Conservation (phyloP, 2,113 vertebrate genomes). For the Channa maculata region DNA sequence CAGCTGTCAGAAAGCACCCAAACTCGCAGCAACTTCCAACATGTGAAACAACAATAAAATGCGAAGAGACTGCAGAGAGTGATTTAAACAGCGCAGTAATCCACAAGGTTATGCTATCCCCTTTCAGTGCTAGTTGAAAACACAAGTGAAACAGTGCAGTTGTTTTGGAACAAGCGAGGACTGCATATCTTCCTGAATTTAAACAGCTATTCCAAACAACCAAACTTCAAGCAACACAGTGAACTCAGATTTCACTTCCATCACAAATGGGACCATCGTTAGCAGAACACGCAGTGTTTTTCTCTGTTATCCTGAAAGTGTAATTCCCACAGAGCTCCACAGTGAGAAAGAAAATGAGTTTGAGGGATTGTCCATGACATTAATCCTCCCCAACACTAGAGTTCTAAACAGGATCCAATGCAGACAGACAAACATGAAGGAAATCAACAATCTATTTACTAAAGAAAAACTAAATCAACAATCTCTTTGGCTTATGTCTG, state of each 20-base stretch:
- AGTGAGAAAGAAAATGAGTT: slow-evolving; percentile 80
- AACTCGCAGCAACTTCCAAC: slow-evolving; percentile 67
- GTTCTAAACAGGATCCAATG: slow-evolving; percentile 62
- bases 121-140: slow-evolving; percentile 24
- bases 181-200: slow-evolving; percentile 48
- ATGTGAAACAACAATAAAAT: slow-evolving; percentile 66
- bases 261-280: slow-evolving; percentile 43
- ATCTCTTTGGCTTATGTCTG: slow-evolving; percentile 62
- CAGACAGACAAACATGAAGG: slow-evolving; percentile 65
- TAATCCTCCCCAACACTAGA: slow-evolving; percentile 77
- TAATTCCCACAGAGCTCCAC: slow-evolving; percentile 77
- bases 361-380: slow-evolving; percentile 80
- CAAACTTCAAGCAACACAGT: slow-evolving; percentile 51
- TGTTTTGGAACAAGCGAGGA: slow-evolving; percentile 71
- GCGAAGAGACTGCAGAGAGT: slow-evolving; percentile 10
- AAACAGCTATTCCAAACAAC: slow-evolving; percentile 61
- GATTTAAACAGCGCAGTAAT: slow-evolving; percentile 59
- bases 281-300: slow-evolving; percentile 56
- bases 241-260: slow-evolving; percentile 50
- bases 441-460: slow-evolving; percentile 75
- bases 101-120: slow-evolving; percentile 64
- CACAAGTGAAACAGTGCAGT: slow-evolving; percentile 27
- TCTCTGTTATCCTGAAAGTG: slow-evolving; percentile 63
- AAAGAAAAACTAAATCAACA: slow-evolving; percentile 70
- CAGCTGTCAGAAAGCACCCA: slow-evolving; percentile 77